Evolutionary conservation across 2,888 invertebrate genomes (phyloP).

Genomic region (Hirtodrosophila confusa): DNA sequence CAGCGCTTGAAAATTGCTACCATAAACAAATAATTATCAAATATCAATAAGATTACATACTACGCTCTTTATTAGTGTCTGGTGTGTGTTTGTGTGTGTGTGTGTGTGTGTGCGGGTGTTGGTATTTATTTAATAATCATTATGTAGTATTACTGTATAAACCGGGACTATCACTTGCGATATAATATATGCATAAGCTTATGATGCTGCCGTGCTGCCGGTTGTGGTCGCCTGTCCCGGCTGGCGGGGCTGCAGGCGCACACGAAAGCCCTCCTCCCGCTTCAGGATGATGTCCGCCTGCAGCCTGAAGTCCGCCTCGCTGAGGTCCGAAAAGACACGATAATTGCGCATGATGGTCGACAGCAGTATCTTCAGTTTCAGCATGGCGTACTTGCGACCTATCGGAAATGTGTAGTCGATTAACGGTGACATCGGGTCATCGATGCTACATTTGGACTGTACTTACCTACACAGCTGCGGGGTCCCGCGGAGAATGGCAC

Average conservation of each 20-base stretch:
- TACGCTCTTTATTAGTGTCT: slow-evolving; percentile 41
- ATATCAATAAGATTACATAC: slow-evolving; percentile 37
- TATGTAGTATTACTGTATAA: slow-evolving; percentile 64
- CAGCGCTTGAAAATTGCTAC: slow-evolving; percentile 40
- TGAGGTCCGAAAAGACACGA: slow-evolving; percentile 88
- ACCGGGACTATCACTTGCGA: slow-evolving; percentile 74
- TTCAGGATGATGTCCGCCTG: slow-evolving; percentile 92
- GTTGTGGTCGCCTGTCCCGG: slow-evolving; percentile 52
- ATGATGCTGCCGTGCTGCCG: slow-evolving; percentile 55
- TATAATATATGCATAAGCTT: slow-evolving; percentile 51
- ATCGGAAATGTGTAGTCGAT: slow-evolving; percentile 22
- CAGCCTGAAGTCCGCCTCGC: slow-evolving; percentile 89
- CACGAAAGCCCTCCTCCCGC: slow-evolving; percentile 90
- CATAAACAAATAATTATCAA: slow-evolving; percentile 39
- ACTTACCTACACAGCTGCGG: slow-evolving; percentile 91
- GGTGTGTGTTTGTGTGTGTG: slow-evolving; percentile 15
- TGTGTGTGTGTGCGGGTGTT: slow-evolving; percentile 5
- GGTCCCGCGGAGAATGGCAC: slow-evolving; percentile 94
- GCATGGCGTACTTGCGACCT: slow-evolving; percentile 92
- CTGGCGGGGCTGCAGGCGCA: slow-evolving; percentile 88
- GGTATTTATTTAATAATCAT: slow-evolving; percentile 13
- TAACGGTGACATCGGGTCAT: neutral
- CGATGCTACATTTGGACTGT: neutral
- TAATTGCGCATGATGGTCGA: slow-evolving; percentile 91
- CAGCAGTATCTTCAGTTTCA: slow-evolving; percentile 91